Conservation (phyloP, 2,888 invertebrate species). For the Dicyrtomina minuta region DNA sequence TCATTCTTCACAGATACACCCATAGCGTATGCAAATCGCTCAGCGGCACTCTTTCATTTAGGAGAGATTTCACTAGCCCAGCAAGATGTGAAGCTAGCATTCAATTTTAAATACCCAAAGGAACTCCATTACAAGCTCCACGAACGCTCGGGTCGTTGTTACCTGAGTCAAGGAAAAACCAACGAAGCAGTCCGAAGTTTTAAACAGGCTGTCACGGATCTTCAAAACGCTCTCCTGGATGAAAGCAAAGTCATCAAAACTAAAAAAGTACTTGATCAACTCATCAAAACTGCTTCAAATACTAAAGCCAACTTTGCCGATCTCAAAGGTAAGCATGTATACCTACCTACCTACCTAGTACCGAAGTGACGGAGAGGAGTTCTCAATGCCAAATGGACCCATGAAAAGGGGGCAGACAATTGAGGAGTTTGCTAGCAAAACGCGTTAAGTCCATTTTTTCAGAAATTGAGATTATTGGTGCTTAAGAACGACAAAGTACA, state of each 20-base stretch:
- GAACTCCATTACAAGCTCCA: slow-evolving; percentile 51
- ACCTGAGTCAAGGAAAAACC: slow-evolving; percentile 37
- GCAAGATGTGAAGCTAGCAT: slow-evolving; percentile 68
- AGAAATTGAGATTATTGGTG: too few species aligned
- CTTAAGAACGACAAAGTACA: too few species aligned
- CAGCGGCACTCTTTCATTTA: slow-evolving; percentile 65
- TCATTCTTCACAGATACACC: slow-evolving; percentile 59
- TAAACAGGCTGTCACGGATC: slow-evolving; percentile 42
- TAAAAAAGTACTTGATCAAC: slow-evolving; percentile 42
- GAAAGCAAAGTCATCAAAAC: slow-evolving; percentile 42
- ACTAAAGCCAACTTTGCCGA: slow-evolving; percentile 19
- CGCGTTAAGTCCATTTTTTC: too few species aligned
- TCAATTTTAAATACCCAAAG: slow-evolving; percentile 68
- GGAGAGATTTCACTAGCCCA: slow-evolving; percentile 65
- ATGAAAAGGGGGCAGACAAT: too few species aligned
- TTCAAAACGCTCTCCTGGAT: slow-evolving; percentile 41
- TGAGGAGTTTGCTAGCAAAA: too few species aligned
- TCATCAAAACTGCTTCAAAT: slow-evolving; percentile 34
- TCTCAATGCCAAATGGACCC: too few species aligned
- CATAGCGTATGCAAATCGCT: slow-evolving; percentile 68
- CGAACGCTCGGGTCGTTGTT: slow-evolving; percentile 49
- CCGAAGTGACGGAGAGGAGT: too few species aligned
- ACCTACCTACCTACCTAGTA: too few species aligned
- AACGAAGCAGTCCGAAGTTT: slow-evolving; percentile 41
- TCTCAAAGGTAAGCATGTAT: slow-evolving; percentile 34